Conservation (phyloP, 2,888 invertebrate genomes). For the Busseola fusca region DNA sequence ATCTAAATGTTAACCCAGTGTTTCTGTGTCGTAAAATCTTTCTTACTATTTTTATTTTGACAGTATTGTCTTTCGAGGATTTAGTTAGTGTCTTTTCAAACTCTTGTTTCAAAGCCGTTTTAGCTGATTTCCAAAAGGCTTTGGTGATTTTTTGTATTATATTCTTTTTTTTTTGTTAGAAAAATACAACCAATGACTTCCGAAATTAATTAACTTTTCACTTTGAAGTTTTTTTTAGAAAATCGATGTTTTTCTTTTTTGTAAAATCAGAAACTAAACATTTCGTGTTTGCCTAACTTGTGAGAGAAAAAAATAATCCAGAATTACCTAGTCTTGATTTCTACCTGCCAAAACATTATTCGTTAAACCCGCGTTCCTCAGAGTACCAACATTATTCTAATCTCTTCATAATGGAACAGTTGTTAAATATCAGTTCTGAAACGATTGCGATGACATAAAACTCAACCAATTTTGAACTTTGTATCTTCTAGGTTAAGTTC, state of each 20-base stretch:
- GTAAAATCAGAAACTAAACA: no score
- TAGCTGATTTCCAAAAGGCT: neutral
- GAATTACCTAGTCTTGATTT: neutral
- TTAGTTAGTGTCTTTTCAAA: neutral
- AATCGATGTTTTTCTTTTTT: neutral
- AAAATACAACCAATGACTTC: neutral
- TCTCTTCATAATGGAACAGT: slow-evolving; percentile 80
- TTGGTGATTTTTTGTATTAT: no score
- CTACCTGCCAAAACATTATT: slow-evolving; percentile 41
- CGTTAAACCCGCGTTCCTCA: slow-evolving; percentile 71
- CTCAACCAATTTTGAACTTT: slow-evolving; percentile 62
- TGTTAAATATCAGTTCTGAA: slow-evolving; percentile 85
- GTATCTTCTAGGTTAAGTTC: slow-evolving; percentile 60
- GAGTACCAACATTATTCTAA: slow-evolving; percentile 79
- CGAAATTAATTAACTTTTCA: neutral
- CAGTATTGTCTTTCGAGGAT: neutral
- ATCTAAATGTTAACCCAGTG: neutral
- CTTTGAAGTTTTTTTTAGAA: neutral
- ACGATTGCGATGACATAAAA: slow-evolving; percentile 83
- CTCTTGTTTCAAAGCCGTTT: neutral
- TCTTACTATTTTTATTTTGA: neutral
- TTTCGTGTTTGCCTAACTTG: no score
- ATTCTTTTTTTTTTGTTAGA: neutral
- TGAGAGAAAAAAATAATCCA: neutral
- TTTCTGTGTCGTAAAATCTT: slow-evolving; percentile 9